Evolutionary conservation across 2,888 invertebrate species (phyloP).

Genomic region (Pseudococcus jackbeardsleyi): DNA sequence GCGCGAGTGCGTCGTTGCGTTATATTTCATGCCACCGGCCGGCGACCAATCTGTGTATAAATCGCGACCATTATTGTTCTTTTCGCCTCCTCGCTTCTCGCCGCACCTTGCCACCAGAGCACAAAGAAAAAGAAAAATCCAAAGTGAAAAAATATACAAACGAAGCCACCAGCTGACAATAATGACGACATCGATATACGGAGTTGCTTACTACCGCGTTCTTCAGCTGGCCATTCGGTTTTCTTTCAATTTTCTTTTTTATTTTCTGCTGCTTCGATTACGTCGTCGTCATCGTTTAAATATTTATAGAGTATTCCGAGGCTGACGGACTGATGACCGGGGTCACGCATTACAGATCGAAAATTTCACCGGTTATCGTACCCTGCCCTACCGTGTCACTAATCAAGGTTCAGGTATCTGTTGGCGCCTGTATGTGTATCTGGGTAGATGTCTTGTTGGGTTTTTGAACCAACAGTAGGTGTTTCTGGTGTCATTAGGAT

Average conservation of each 20-base stretch:
- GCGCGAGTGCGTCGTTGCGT: conserved; percentile 7
- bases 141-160: not conserved
- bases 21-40: not conserved
- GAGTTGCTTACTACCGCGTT: not conserved
- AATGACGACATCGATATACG: conserved; percentile 6
- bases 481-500: not conserved
- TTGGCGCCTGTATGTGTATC: not conserved
- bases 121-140: not conserved
- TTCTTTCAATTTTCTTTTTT: not conserved
- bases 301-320: not conserved
- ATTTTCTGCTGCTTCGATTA: not conserved
- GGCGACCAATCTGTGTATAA: not conserved
- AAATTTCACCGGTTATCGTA: conserved; percentile 35
- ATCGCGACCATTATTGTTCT: conserved; percentile 23
- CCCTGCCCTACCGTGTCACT: not conserved
- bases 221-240: not conserved
- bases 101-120: not conserved
- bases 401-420: conserved; percentile 16
- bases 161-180: conserved; percentile 9
- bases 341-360: conserved; percentile 21
- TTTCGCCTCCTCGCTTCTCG: not conserved
- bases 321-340: conserved; percentile 18
- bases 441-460: not conserved
- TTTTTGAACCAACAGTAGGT: not conserved
- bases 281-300: conserved; percentile 26